Conservation (phyloP, 2,888 invertebrate genomes). For the Hydroisotoma schaefferi region DNA sequence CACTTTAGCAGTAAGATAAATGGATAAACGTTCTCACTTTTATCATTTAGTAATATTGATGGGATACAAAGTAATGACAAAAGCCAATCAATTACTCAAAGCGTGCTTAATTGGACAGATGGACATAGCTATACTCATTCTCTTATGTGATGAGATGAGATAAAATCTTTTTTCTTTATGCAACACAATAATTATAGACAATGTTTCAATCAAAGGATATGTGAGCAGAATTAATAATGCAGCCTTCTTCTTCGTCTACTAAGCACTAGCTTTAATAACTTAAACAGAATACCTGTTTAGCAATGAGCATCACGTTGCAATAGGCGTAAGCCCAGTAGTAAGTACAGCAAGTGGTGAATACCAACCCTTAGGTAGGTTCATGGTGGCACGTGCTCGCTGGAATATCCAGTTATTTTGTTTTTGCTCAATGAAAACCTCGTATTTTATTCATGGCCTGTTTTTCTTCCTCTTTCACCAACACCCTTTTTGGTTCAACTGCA, state of each 20-base stretch:
- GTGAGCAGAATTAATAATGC: conserved; percentile 44
- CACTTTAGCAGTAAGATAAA: too few species aligned
- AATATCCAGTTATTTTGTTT: conserved; percentile 12
- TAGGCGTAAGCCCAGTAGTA: conserved; percentile 32
- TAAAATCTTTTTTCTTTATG: neutral
- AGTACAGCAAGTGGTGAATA: neutral
- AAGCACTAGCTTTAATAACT: neutral
- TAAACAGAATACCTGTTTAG: conserved; percentile 12
- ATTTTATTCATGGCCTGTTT: neutral
- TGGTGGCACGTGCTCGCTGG: conserved; percentile 10
- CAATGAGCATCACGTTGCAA: conserved; percentile 9
- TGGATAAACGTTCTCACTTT: too few species aligned
- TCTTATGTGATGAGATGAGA: neutral
- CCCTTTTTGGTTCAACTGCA: too few species aligned
- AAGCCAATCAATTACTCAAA: conserved; percentile 3
- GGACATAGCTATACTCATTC: neutral
- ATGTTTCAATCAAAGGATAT: conserved; percentile 45
- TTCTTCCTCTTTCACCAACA: neutral
- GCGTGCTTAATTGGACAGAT: neutral
- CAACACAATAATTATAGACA: conserved; percentile 40
- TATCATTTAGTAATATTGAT: too few species aligned
- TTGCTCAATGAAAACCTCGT: neutral
- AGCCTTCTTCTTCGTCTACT: neutral
- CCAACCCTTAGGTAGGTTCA: neutral
- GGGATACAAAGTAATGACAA: too few species aligned